Evolutionary conservation across 1,140 invertebrate genomes (phyloP).

Genomic region (Drosophila pandora): DNA sequence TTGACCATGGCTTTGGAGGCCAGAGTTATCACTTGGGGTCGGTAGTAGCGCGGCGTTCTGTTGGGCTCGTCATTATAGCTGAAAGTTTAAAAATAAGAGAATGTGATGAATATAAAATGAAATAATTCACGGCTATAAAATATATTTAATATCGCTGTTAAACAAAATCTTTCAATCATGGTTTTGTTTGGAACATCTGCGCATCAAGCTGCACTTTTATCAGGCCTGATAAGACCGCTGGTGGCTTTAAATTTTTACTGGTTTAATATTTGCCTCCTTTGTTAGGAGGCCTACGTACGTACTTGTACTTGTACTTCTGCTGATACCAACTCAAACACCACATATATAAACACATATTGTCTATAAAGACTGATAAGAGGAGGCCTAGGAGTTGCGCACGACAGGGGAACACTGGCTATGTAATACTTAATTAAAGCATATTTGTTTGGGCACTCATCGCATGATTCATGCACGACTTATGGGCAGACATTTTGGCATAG

Average conservation of each 20-base stretch:
- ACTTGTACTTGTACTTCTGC: slow-evolving; percentile 19
- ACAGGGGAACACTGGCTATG: slow-evolving; percentile 15
- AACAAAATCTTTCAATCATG: not conserved
- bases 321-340: slow-evolving; percentile 17
- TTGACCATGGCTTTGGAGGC: slow-evolving; percentile 83
- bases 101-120: not conserved
- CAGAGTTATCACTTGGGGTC: slow-evolving; percentile 78
- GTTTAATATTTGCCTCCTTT: slow-evolving; percentile 32
- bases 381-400: slow-evolving; percentile 55
- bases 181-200: slow-evolving; percentile 34
- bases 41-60: slow-evolving; percentile 76
- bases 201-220: slow-evolving; percentile 40
- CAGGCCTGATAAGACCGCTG: slow-evolving; percentile 31
- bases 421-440: slow-evolving; percentile 32
- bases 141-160: not conserved
- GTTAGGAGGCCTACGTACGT: slow-evolving; percentile 25
- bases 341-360: slow-evolving; percentile 25
- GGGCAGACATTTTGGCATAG: slow-evolving; percentile 32
- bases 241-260: slow-evolving; percentile 22
- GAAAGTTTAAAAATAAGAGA: slow-evolving; percentile 31
- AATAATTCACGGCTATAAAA: not conserved
- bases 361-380: slow-evolving; percentile 62
- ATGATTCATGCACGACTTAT: slow-evolving; percentile 54
- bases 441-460: slow-evolving; percentile 21
- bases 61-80: slow-evolving; percentile 81